Evolutionary conservation across 1,140 invertebrate genomes (phyloP), one percentile per base, ranked within the genome.

Genomic region (Anastrepha obliqua): DNA sequence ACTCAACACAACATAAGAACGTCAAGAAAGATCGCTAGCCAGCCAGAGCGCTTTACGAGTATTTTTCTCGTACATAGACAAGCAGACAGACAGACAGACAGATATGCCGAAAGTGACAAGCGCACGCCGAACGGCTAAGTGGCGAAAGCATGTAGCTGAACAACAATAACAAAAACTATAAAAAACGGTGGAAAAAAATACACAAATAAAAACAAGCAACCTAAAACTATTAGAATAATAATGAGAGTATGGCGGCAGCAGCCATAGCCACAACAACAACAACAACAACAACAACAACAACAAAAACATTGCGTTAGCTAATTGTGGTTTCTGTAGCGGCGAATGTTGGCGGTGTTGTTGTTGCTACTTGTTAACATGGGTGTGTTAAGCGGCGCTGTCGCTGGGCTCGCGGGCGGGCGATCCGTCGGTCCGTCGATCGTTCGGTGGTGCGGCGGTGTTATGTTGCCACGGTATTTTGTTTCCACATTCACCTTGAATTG

Each of bases 201-300:
- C 1, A 47, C 1, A 47, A 86, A 86, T 17, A 62, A 81, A 86
- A 86, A 2, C 1, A 60, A 60, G 6, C 20, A 55, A 60, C 17
- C 39, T 42, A n/a, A 62, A 86, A 60, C 85, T 62, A 62, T 62
- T 47, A 62, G 85, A 86, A 86, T 62, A 62, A 44, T 39, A 91
- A 91, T 91, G 90, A 89, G 85, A 87, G 85, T 81, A 29, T 67
- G 89, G 59, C 88, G 86, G 85, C 90, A 87, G 44, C 89, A 89
- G 59, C 85, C 87, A 29, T 86, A 70, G 64, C 65, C 88, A 58
- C 85, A 89, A 65, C 86, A 89, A 87, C 85, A 88, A 55, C 87
- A 88, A 64, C 65, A 78, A 87, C 85, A 88, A 55, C 87, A 88
- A 64, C 65, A 78, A 74, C 59, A 88, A 20, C 85, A 60, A 87